Conservation (phyloP, 2,888 invertebrate species). For the Tipula confusa region DNA sequence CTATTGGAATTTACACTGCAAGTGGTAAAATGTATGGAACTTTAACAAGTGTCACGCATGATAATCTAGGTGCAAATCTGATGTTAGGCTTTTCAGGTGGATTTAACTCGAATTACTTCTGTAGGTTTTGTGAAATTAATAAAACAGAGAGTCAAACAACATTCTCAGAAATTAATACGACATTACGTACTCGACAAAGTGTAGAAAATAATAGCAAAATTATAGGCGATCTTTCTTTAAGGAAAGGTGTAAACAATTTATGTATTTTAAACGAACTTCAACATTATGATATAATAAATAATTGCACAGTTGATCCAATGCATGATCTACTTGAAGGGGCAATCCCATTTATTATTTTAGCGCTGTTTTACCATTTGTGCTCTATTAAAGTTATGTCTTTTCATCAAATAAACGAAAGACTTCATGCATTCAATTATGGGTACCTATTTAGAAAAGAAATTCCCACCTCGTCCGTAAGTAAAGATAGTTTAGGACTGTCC, state of each 20-base stretch:
- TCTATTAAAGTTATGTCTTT: background rate
- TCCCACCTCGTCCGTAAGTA: constrained; percentile 31
- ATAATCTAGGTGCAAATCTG: background rate
- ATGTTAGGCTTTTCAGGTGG: background rate
- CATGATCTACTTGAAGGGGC: constrained; percentile 35
- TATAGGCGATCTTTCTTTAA: background rate
- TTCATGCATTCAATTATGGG: constrained; percentile 34
- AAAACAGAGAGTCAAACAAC: background rate
- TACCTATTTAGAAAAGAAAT: constrained; percentile 28
- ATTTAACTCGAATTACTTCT: background rate
- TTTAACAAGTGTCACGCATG: background rate
- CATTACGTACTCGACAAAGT: background rate
- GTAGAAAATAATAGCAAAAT: background rate
- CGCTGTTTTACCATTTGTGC: constrained; percentile 32
- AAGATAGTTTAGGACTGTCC: constrained; percentile 32
- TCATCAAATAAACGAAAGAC: constrained; percentile 33
- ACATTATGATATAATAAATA: constrained; percentile 31
- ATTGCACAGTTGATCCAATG: constrained; percentile 34
- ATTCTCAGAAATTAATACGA: background rate
- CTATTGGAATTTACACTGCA: background rate
- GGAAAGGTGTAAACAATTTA: background rate
- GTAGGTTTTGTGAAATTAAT: background rate
- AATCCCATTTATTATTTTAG: constrained; percentile 31
- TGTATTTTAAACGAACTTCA: constrained; percentile 28
- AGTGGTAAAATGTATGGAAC: background rate